These are phyloP conservation scores for Pollicipes pollicipes DNA, from an alignment of 1,140 invertebrate genomes.

Conservation along the genomic window DNA sequence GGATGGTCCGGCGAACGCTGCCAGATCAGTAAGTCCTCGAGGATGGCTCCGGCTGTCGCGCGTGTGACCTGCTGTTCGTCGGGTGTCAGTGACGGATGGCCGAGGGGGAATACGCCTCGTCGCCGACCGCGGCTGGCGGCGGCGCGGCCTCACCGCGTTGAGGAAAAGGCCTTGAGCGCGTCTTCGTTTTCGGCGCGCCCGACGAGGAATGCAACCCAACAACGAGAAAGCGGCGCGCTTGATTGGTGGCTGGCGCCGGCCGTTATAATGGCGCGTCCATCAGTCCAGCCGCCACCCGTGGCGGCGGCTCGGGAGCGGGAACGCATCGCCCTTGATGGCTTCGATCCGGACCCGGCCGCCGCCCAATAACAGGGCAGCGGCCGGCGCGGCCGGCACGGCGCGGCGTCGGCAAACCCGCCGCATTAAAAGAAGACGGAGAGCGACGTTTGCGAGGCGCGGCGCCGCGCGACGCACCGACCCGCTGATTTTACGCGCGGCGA, in stretches of 20 bases:
- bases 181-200: neutral
- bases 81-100: too few species aligned
- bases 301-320: too few species aligned
- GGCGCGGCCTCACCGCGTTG: neutral
- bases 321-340: too few species aligned
- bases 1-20: constrained; percentile 32
- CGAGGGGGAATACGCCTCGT: too few species aligned
- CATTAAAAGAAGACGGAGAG: neutral
- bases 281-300: too few species aligned
- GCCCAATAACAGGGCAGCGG: neutral
- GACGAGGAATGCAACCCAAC: neutral
- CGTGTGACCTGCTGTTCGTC: too few species aligned
- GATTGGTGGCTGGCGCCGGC: neutral
- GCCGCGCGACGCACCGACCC: neutral
- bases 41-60: neutral
- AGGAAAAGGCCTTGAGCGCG: neutral
- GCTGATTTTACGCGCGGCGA: neutral
- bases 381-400: too few species aligned
- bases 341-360: too few species aligned
- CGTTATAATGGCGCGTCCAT: neutral
- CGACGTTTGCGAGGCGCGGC: neutral
- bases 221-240: neutral
- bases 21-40: constrained; percentile 25
- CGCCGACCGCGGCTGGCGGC: neutral
- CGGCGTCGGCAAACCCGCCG: neutral